A percentile compares a stretch with the other conserved stretches of the same genome.
These are phyloP conservation scores for Coregonus clupeaformis DNA, from an alignment of 2,113 vertebrate species.

Conservation along the genomic window DNA sequence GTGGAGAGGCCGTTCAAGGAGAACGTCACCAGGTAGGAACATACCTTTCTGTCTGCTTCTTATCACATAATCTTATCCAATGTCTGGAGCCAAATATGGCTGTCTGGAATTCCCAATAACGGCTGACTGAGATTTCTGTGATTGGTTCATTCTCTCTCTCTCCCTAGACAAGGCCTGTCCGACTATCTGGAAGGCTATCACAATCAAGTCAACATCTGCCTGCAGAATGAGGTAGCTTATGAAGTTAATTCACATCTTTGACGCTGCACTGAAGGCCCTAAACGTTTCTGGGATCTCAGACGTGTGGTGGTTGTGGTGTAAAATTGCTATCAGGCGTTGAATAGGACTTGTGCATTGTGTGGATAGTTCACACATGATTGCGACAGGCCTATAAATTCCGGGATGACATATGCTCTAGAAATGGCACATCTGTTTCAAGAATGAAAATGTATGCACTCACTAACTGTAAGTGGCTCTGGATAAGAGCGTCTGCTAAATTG, in stretches of 20 bases:
- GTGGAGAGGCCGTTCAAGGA: constrained; percentile 92
- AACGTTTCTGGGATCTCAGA: background rate
- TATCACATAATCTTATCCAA: background rate
- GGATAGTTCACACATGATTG: background rate
- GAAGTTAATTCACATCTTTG: background rate
- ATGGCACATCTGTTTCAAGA: constrained; percentile 6
- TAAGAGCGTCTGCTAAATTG: too few relatives aligned
- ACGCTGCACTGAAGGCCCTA: background rate
- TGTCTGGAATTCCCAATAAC: background rate
- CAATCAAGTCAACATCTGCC: constrained; percentile 81
- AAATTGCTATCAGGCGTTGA: background rate
- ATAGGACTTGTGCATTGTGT: background rate
- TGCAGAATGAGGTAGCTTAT: constrained; percentile 83
- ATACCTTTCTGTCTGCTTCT: too few relatives aligned
- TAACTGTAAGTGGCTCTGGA: too few relatives aligned
- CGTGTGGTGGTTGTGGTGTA: too few relatives aligned
- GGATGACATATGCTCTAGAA: background rate
- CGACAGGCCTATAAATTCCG: constrained; percentile 22
- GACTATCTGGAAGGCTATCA: constrained; percentile 88
- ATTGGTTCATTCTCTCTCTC: background rate
- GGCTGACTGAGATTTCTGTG: too few relatives aligned
- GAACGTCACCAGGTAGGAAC: constrained; percentile 83
- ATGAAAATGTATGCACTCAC: too few relatives aligned
- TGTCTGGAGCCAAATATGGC: background rate
- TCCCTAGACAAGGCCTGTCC: constrained; percentile 80